Base-by-base conservation (phyloP, 2,888 invertebrate species). In the Apoda limacodes region DNA sequence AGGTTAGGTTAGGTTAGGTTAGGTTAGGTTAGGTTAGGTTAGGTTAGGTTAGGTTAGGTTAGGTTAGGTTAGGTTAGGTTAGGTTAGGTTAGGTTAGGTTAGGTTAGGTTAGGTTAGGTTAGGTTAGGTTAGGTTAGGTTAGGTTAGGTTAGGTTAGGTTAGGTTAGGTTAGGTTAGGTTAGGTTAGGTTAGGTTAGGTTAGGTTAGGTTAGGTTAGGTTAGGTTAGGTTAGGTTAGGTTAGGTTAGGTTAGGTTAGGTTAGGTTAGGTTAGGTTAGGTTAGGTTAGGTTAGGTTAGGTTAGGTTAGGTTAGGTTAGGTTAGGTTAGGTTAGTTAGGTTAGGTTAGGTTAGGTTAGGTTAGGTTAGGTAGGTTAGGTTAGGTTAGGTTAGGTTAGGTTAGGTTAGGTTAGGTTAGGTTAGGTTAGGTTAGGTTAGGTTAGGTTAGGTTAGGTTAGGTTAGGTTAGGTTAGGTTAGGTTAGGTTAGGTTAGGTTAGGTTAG, bases 301-400 rank as follows among this genome's bases (percentile, higher is more conserved):
- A 36, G 36, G 36, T 30, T 30, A 36, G 37, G 32, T 28, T 30
- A 37, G 36, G 36, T 30, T 30, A 37, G 36, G 36, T 30, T 30
- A 37, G 36, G 36, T 30, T 33, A 37, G 36, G 32, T 30, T 26
- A 32, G 36, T 30, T 33, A 37, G 36, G 36, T 30, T 34, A 38
- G 36, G 36, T 33, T 33, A 37, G 36, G 36, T 33, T 33, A 37
- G 36, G 36, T 30, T 33, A 37, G 36, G 36, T 30, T 33, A 37
- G 36, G 36, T 30, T 33, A n/a, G n/a, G n/a, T n/a, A n/a, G n/a
- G n/a, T n/a, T n/a, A n/a, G n/a, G n/a, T n/a, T n/a, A n/a, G n/a
- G 39, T 30, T 31, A 37, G 37, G 37, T 31, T 31, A 37, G 37
- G 37, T 32, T 32, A 35, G 35, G 35, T 32, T 32, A 35, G 35